These are phyloP conservation scores for Nansenia antarctica DNA, from an alignment of 2,113 vertebrate species.

Conservation along the genomic window DNA sequence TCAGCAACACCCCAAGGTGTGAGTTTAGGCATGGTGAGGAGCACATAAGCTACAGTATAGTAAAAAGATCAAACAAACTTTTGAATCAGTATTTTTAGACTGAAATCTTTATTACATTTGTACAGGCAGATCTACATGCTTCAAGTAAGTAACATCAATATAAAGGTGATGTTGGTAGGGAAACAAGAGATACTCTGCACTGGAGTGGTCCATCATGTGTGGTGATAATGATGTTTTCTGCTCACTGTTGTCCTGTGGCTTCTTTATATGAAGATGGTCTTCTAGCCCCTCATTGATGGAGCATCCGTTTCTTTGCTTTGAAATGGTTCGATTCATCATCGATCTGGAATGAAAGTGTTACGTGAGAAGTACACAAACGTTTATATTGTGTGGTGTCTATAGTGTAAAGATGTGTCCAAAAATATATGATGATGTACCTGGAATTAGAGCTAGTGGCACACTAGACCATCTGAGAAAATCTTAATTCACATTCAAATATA, in stretches of 20 bases:
- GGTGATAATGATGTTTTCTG: conserved; percentile 21
- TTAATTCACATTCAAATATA: background rate
- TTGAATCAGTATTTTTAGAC: conserved; percentile 18
- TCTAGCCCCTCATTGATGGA: conserved; percentile 40
- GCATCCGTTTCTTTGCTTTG: conserved; percentile 61
- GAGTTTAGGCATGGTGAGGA: no score
- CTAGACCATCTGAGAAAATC: background rate
- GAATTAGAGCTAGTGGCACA: background rate
- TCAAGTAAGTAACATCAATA: conserved; percentile 19
- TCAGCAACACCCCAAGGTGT: background rate
- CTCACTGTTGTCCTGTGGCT: background rate
- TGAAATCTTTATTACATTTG: conserved; percentile 64
- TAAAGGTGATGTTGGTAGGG: conserved; percentile 31
- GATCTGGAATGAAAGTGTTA: conserved; percentile 48
- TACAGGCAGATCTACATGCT: conserved; percentile 33
- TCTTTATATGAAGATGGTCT: background rate
- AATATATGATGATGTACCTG: background rate
- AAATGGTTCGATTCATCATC: conserved; percentile 59
- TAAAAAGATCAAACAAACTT: conserved; percentile 1
- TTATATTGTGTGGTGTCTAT: background rate
- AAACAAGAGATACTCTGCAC: conserved; percentile 10
- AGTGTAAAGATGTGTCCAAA: no score
- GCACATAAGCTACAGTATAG: background rate
- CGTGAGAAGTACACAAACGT: background rate
- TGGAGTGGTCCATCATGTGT: conserved; percentile 14